phyloP scores from a whole-genome alignment of 2,113 vertebrate species.

The Murina feae region DNA sequence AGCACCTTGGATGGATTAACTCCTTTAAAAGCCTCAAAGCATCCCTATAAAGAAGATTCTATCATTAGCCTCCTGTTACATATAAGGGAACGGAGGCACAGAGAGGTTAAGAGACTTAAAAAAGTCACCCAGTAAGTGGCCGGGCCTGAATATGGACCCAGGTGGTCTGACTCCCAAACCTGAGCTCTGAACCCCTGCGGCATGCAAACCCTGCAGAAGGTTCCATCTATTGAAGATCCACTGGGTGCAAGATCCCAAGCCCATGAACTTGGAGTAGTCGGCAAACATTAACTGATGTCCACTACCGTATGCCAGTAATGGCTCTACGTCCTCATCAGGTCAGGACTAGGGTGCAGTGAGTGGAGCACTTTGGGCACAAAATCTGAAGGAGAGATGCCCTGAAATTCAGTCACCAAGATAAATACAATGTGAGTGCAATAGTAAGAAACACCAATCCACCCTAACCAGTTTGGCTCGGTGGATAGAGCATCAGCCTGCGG shows the following conservation, averaged over 20 bases:
- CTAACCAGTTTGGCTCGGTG: too few relatives aligned
- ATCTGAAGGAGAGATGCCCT: not conserved
- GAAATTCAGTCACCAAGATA: not conserved
- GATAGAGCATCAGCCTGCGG: too few relatives aligned
- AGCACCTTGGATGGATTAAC: not conserved
- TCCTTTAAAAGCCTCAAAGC: not conserved
- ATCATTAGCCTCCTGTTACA: not conserved
- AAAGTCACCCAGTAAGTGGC: not conserved
- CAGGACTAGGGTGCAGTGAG: not conserved
- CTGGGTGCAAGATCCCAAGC: not conserved
- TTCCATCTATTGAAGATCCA: not conserved
- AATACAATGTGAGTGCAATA: not conserved
- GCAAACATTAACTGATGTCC: not conserved
- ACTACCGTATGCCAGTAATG: not conserved
- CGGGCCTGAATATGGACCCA: not conserved
- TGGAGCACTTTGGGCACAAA: not conserved
- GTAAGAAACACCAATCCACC: not conserved
- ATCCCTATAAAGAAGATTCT: not conserved
- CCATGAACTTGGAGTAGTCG: not conserved
- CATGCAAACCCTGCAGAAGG: not conserved
- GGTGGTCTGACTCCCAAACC: not conserved
- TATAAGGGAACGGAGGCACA: not conserved
- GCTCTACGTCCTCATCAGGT: not conserved
- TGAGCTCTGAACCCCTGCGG: not conserved
- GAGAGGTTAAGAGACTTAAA: not conserved